These are phyloP conservation scores for Styela plicata DNA, from an alignment of 23 tunicate species.

Conservation along the genomic window DNA sequence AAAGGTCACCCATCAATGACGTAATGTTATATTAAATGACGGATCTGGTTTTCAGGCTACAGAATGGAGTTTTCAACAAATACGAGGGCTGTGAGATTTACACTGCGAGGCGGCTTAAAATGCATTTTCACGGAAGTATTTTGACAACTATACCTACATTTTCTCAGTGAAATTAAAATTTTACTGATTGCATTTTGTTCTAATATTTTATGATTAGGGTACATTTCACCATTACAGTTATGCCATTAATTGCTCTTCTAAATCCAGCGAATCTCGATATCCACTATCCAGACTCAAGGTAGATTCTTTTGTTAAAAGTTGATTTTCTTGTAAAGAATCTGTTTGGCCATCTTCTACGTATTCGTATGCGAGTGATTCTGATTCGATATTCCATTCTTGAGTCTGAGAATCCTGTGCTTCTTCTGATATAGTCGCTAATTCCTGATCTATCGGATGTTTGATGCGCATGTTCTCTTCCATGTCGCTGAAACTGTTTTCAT, in stretches of 20 bases:
- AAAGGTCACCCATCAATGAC: too few species aligned
- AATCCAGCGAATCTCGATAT: background rate
- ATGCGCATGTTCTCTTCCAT: constrained; percentile 8
- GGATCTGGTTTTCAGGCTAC: too few species aligned
- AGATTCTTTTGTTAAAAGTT: background rate
- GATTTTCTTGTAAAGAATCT: background rate
- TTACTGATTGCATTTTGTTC: too few species aligned
- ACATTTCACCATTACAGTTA: too few species aligned
- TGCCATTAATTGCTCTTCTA: background rate
- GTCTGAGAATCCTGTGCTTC: background rate
- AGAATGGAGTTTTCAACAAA: too few species aligned
- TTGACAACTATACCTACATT: too few species aligned
- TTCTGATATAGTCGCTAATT: constrained; percentile 27
- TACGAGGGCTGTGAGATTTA: too few species aligned
- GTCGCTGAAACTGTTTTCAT: background rate
- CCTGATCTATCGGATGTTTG: constrained; percentile 25
- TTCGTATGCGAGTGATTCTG: background rate
- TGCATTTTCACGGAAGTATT: too few species aligned
- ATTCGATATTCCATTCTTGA: background rate
- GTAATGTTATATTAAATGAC: too few species aligned
- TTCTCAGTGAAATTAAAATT: too few species aligned
- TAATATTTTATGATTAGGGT: too few species aligned
- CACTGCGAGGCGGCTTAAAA: too few species aligned
- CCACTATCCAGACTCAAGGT: constrained; percentile 4
- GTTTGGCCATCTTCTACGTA: background rate